phyloP scores from a whole-genome alignment of 2,888 invertebrate genomes.

The Melipona bicolor region DNA sequence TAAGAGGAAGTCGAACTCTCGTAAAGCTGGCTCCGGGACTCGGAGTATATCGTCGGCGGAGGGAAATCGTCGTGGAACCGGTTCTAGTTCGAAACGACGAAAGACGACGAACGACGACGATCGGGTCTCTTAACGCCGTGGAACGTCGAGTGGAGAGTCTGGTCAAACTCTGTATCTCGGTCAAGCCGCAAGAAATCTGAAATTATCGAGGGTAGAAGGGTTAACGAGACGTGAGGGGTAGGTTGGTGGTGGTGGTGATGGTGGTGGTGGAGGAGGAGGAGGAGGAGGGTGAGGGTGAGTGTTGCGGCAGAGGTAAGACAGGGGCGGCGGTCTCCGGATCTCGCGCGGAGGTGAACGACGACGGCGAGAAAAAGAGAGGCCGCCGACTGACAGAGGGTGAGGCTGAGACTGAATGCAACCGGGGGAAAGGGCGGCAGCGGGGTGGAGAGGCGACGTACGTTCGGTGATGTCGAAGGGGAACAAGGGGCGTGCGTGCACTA shows the following conservation, averaged over 20 bases:
- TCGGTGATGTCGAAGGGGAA: constrained; percentile 61
- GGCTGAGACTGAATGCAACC: constrained; percentile 51
- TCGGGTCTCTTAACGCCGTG: no score
- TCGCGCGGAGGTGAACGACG: constrained; percentile 48
- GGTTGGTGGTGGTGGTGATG: constrained; percentile 9
- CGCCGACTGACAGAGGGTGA: constrained; percentile 43
- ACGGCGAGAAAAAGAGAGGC: constrained; percentile 42
- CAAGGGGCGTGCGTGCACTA: constrained; percentile 72
- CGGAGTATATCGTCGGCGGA: neutral
- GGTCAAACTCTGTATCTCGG: constrained; percentile 58
- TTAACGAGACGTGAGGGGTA: neutral
- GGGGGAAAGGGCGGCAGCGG: constrained; percentile 34
- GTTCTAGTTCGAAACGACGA: neutral
- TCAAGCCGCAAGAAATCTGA: constrained; percentile 68
- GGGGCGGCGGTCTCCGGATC: constrained; percentile 59
- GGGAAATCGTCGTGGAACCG: constrained; percentile 3
- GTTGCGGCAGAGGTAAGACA: constrained; percentile 68
- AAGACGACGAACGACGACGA: no score
- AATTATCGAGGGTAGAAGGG: constrained; percentile 65
- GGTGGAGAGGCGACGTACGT: constrained; percentile 34
- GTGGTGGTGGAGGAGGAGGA: neutral
- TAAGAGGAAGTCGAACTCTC: neutral
- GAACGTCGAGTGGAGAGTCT: neutral
- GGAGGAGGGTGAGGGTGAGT: constrained; percentile 19
- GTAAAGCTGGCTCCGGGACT: neutral